phyloP scores from a whole-genome alignment of 2,797 vertebrate species.

The Pseudochaenichthys georgianus region DNA sequence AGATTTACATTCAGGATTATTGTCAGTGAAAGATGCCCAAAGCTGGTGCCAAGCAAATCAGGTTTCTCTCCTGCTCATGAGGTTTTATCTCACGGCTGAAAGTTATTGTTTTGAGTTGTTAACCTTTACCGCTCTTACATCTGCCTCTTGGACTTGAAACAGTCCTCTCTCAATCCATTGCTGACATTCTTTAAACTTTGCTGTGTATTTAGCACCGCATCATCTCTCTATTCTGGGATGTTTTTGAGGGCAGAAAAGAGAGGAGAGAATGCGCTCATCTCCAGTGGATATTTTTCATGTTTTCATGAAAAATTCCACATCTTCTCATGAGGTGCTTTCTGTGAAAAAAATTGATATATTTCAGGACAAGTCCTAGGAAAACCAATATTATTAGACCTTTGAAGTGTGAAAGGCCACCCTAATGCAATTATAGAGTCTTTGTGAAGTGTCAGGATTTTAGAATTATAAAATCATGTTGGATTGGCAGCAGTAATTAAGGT shows the following conservation, averaged over 20 bases:
- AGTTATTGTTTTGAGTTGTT: constrained; percentile 24
- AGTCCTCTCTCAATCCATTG: constrained; percentile 38
- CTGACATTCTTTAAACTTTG: constrained; percentile 70
- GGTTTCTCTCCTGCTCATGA: constrained; percentile 14
- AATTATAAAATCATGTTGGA: constrained; percentile 82
- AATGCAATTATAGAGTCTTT: constrained; percentile 88
- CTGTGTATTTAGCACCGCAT: constrained; percentile 77
- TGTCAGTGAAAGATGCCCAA: constrained; percentile 11
- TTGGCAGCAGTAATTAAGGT: constrained; percentile 84
- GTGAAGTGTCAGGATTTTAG: constrained; percentile 88
- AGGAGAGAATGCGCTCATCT: constrained; percentile 54
- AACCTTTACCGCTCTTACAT: constrained; percentile 36
- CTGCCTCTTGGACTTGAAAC: constrained; percentile 44
- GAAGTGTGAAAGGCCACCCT: constrained; percentile 83
- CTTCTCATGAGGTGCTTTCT: constrained; percentile 80
- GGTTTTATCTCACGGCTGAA: constrained; percentile 19
- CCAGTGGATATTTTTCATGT: constrained; percentile 86
- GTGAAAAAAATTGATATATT: constrained; percentile 70
- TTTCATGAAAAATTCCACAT: constrained; percentile 96
- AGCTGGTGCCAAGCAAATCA: background rate
- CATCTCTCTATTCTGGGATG: constrained; percentile 71
- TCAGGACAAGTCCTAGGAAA: constrained; percentile 77
- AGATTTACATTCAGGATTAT: constrained; percentile 12
- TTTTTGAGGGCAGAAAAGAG: constrained; percentile 55
- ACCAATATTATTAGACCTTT: constrained; percentile 85